Evolutionary conservation across 92 coral and sea anemone genomes (phyloP).

Genomic region (Porites cylindrica): DNA sequence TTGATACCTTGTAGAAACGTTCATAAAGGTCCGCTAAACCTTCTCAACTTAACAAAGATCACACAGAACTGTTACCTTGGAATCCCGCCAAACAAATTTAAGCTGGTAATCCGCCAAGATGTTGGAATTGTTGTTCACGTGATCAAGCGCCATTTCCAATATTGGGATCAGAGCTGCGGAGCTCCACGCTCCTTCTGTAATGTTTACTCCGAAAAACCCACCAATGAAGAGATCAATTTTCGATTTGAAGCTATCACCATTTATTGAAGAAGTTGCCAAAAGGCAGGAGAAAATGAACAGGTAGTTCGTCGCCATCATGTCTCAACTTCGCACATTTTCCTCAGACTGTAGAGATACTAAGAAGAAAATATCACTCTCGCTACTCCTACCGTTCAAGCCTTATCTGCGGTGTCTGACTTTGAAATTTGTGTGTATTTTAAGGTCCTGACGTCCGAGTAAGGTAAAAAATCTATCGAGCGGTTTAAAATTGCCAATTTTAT

Average conservation of each 20-base stretch:
- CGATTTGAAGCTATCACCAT: not conserved
- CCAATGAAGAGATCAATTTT: constrained; percentile 63
- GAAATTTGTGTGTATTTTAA: not conserved
- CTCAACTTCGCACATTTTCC: not conserved
- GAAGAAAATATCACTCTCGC: not conserved
- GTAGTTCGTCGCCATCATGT: not conserved
- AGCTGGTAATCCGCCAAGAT: constrained; percentile 61
- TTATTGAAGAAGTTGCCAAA: not conserved
- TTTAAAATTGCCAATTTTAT: too few relatives aligned
- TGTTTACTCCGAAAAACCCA: constrained; percentile 71
- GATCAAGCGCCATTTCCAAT: constrained; percentile 77
- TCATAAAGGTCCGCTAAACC: not conserved
- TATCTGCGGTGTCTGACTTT: not conserved
- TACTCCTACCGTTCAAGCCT: not conserved
- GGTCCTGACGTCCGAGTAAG: too few relatives aligned
- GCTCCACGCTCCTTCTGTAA: constrained; percentile 70
- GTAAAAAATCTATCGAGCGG: too few relatives aligned
- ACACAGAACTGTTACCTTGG: constrained; percentile 47
- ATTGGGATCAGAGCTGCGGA: constrained; percentile 57
- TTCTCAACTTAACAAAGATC: too few relatives aligned
- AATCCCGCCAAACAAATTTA: constrained; percentile 71
- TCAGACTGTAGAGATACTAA: not conserved
- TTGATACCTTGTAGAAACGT: not conserved
- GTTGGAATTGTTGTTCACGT: constrained; percentile 69
- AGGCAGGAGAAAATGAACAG: not conserved